phyloP scores from a whole-genome alignment of 2,113 vertebrate species.

The Lanius ludovicianus region DNA sequence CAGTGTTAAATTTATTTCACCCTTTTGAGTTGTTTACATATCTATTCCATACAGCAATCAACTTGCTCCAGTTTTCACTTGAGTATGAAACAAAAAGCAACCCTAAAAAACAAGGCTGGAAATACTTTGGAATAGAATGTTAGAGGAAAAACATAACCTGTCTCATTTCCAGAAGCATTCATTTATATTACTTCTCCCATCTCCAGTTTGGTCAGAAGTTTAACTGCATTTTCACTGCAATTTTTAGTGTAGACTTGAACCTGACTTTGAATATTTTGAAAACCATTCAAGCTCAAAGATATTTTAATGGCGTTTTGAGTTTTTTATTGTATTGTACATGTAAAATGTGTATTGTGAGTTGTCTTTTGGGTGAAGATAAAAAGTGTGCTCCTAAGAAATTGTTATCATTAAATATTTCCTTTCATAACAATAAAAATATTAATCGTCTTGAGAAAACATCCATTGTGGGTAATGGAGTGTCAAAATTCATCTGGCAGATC shows the following conservation, averaged over 20 bases:
- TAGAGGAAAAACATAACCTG: not conserved
- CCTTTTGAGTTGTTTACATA: not conserved
- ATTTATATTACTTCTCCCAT: not conserved
- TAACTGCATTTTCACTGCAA: not conserved
- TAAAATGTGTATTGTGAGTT: not conserved
- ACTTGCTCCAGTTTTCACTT: not conserved
- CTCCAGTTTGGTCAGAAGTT: not conserved
- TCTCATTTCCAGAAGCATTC: not conserved
- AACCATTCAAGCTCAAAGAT: not conserved
- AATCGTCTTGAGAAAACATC: not conserved
- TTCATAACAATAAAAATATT: not conserved
- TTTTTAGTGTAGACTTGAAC: not conserved
- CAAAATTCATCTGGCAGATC: not conserved
- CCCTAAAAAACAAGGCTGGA: not conserved
- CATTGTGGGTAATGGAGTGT: not conserved
- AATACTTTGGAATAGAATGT: not conserved
- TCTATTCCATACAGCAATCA: not conserved
- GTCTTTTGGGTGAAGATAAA: not conserved
- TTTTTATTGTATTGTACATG: not conserved
- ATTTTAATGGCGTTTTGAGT: not conserved
- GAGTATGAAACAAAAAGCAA: not conserved
- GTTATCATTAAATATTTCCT: not conserved
- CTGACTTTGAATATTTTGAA: not conserved
- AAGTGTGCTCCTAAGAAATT: not conserved
- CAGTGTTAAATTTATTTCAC: not conserved